Base-by-base conservation (phyloP, 2,797 vertebrate species). In the Hoplostethus mediterraneus region DNA sequence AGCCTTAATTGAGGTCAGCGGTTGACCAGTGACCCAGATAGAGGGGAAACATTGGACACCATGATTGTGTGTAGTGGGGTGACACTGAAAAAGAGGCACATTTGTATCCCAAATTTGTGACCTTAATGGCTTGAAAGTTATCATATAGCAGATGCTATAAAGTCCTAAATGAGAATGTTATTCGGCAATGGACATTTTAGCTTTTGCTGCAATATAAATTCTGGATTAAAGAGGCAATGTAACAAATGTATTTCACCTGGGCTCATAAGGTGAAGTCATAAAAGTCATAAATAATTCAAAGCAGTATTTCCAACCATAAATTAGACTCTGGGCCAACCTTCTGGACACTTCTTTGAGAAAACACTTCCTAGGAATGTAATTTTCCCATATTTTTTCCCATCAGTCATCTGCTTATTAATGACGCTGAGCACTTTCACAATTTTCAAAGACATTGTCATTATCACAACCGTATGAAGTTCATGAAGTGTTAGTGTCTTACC, bases 401-500 rank as follows among this genome's bases (percentile, higher is more conserved):
- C 12, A 14, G 12, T 44, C 42, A 44, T 12, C 10, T 44, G 11
- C 42, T 44, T 14, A 44, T 4, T 44, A 44, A 44, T 2, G 11
- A 13, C 13, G 12, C 5, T 44, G 11, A 44, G 12, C 12, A 13
- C 42, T 44, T 44, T 11, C 10, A 42, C 10, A 2, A 10, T 42
- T 42, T 42, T 42, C 40, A 42, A 44, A 44, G 6, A 44, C 42
- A 11, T 13, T 12, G 4, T 54, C 28, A 28, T 54, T 12, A 30
- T 54, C 28, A 40, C 63, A 28, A 40, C 42, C 38, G 4, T 14
- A 11, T 40, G 17, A 28, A 38, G 67, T 61, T 70, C 31, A 3
- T 52, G 8, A 38, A 28, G 36, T 33, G 0, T 36, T 25, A 5
- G 42, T 13, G 66, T 69, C 79, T 95, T 92, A 97, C 97, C 97